phyloP scores from a whole-genome alignment of 2,797 vertebrate species.

The Smutsia temminckii region DNA sequence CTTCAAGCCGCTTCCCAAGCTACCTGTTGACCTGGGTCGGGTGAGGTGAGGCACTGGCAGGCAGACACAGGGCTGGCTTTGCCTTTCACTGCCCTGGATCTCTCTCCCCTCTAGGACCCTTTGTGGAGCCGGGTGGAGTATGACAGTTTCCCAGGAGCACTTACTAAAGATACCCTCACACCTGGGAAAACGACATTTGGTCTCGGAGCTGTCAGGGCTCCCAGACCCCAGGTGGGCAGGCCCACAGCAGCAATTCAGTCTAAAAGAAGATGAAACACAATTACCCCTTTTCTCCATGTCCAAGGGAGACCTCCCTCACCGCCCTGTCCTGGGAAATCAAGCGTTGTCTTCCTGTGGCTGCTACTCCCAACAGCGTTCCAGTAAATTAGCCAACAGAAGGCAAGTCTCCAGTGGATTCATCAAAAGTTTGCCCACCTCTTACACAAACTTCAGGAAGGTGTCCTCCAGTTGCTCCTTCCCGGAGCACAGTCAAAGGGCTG shows the following conservation, averaged over 20 bases:
- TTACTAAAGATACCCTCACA: constrained; percentile 63
- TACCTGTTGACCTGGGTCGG: background rate
- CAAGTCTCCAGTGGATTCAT: constrained; percentile 55
- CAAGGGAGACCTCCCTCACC: constrained; percentile 44
- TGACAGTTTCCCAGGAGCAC: background rate
- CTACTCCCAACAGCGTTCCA: constrained; percentile 47
- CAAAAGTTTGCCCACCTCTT: constrained; percentile 72
- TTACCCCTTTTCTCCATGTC: background rate
- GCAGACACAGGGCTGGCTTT: background rate
- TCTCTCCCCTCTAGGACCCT: background rate
- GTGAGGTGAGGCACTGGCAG: background rate
- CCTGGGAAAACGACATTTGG: constrained; percentile 17
- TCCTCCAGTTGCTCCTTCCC: constrained; percentile 27
- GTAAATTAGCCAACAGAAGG: constrained; percentile 50
- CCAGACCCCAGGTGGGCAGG: background rate
- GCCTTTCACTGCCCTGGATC: background rate
- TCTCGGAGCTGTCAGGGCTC: constrained; percentile 32
- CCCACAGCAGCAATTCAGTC: background rate
- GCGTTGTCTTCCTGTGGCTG: background rate
- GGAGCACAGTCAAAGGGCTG: background rate
- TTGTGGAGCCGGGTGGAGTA: background rate
- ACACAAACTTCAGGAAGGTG: constrained; percentile 45
- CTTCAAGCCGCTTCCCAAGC: background rate
- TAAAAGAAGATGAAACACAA: constrained; percentile 7
- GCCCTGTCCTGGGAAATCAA: constrained; percentile 66